These are phyloP conservation scores for Varanus komodoensis DNA, from an alignment of 2,113 vertebrate genomes.

Conservation along the genomic window DNA sequence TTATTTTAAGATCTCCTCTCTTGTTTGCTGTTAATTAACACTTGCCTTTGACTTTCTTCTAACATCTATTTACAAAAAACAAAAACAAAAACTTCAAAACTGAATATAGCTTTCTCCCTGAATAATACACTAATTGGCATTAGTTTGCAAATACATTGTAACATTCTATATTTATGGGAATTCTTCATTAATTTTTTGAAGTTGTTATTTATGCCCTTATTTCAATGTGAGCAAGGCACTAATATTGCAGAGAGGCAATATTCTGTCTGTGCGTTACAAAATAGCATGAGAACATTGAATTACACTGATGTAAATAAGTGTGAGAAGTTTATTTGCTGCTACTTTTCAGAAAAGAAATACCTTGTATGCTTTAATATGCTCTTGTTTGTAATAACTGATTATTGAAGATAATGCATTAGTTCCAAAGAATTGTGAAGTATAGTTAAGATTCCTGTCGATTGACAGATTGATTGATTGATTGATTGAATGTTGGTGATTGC, in stretches of 20 bases:
- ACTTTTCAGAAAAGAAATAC: background rate
- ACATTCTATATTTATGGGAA: background rate
- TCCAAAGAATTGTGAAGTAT: background rate
- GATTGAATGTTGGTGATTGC: background rate
- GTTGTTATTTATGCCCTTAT: background rate
- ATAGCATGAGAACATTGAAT: background rate
- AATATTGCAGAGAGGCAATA: background rate
- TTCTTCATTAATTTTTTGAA: background rate
- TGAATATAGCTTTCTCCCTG: background rate
- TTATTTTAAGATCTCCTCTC: constrained; percentile 19
- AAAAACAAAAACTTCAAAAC: background rate
- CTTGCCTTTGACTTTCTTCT: background rate
- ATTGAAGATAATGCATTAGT: background rate
- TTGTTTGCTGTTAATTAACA: background rate
- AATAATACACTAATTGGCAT: constrained; percentile 3
- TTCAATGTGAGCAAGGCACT: background rate
- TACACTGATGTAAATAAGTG: background rate
- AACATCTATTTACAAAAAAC: background rate
- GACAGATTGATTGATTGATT: background rate
- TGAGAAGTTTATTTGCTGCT: background rate
- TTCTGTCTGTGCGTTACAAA: background rate
- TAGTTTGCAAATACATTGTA: background rate
- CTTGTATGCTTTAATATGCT: background rate
- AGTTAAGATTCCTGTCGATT: background rate
- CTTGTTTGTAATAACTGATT: background rate